phyloP scores from a whole-genome alignment of 2,888 invertebrate genomes.

The Carpatolechia fugitivella region DNA sequence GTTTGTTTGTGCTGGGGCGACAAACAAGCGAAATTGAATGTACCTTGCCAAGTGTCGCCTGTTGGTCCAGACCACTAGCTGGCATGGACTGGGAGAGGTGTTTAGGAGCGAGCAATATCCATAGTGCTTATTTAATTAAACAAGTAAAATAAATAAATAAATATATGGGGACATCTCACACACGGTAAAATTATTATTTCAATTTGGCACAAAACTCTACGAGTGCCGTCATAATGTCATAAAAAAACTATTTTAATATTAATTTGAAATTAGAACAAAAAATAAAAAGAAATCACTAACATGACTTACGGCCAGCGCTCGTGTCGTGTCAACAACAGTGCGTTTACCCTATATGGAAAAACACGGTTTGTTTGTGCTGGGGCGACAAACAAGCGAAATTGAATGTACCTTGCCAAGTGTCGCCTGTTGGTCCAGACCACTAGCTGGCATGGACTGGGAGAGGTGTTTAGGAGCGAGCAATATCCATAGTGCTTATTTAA shows the following conservation, averaged over 20 bases:
- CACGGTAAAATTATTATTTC: too few species aligned
- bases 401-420: slow-evolving; percentile 26
- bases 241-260: too few species aligned
- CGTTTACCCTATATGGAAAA: slow-evolving; percentile 13
- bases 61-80: neutral
- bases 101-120: neutral
- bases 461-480: neutral
- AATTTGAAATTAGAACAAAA: neutral
- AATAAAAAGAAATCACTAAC: neutral
- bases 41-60: slow-evolving; percentile 5
- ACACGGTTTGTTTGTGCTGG: slow-evolving; percentile 35
- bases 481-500: too few species aligned
- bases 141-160: too few species aligned
- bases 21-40: slow-evolving; percentile 50
- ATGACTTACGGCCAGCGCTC: neutral
- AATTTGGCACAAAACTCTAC: too few species aligned
- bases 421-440: neutral
- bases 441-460: neutral
- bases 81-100: neutral
- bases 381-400: slow-evolving; percentile 47
- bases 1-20: slow-evolving; percentile 37
- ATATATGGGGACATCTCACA: too few species aligned
- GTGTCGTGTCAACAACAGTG: slow-evolving; percentile 9
- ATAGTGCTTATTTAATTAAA: too few species aligned
- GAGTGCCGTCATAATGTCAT: too few species aligned